Conservation (phyloP, 2,888 invertebrate species). For the Pachydiplax longipennis region DNA sequence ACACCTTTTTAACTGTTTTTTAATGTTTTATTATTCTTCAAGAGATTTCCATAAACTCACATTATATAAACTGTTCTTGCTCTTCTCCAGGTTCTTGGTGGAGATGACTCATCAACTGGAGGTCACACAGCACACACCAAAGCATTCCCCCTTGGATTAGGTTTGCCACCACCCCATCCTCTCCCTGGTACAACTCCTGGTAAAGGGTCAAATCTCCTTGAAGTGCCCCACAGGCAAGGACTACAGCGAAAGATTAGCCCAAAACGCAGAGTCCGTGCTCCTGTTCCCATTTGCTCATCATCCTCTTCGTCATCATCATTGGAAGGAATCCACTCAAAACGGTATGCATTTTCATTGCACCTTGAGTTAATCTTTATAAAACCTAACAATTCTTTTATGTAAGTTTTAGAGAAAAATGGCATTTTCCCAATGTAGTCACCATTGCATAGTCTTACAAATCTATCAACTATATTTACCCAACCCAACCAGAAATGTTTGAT, state of each 20-base stretch:
- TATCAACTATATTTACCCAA: no score
- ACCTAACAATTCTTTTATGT: no score
- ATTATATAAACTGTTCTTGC: background rate
- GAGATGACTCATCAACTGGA: conserved; percentile 31
- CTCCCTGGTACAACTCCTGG: background rate
- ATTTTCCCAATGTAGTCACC: no score
- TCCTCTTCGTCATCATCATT: conserved; percentile 68
- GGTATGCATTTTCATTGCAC: conserved; percentile 57
- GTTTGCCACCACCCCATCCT: background rate
- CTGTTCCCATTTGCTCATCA: conserved; percentile 60
- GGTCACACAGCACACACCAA: background rate
- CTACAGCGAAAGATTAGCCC: conserved; percentile 64
- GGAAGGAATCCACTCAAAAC: conserved; percentile 66
- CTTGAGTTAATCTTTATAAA: no score
- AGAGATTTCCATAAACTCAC: no score
- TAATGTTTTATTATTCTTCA: no score
- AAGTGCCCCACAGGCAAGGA: conserved; percentile 64
- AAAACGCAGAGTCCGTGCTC: conserved; percentile 65
- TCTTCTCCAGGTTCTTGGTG: background rate
- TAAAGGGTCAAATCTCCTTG: conserved; percentile 60
- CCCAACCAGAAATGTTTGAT: no score
- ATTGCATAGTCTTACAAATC: no score
- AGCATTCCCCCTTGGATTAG: background rate
- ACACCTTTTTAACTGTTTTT: no score
- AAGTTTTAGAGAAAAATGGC: no score